Evolutionary conservation across 1,140 invertebrate genomes (phyloP), one percentile per base, ranked within the genome.

Genomic region (Marisa cornuarietis): DNA sequence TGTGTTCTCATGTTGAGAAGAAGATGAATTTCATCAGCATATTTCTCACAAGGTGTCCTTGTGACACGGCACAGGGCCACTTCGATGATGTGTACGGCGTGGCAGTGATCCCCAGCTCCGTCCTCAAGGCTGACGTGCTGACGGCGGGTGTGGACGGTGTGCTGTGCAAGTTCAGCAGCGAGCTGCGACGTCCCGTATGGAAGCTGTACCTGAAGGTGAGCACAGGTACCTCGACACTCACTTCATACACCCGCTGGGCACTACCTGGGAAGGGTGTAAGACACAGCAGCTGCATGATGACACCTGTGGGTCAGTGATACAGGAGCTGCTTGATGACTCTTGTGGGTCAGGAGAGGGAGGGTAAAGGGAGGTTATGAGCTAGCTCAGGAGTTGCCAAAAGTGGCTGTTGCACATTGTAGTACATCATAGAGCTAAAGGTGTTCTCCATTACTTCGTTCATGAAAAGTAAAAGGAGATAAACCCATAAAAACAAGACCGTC

Each of bases 81-180:
- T 85, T 82, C 66, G 85, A 83, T 65, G 87, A 86, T 26, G 68
- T 88, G 18, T 80, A 83, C 42, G 86, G 84, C 9, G 42, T 87
- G 52, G 68, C 65, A 7, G 73, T 63, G 52, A 79, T 84, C 16
- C 61, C 26, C 1, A 11, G 78, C 16, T 82, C 84, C 8, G 75
- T 81, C 22, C 54, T 83, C 10, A 66, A 71, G 24, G 85, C 84
- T 16, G 82, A 84, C 77, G 79, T 89, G 49, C 69, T 89, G 42
- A 89, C 86, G 1, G 85, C 88, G 1, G 87, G 86, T 6, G 69
- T 65, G 31, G 88, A 89, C 75, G 87, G 88, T 0, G 81, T 86
- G 22, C 79, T 88, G 7, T 85, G 87, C 81, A 82, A 86, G 76
- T 87, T 85, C 65, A 83, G 82, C 71, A 78, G 86, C 7, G 26